These are phyloP conservation scores for Oreocharis arfaki DNA, from an alignment of 2,113 vertebrate genomes.

Conservation along the genomic window DNA sequence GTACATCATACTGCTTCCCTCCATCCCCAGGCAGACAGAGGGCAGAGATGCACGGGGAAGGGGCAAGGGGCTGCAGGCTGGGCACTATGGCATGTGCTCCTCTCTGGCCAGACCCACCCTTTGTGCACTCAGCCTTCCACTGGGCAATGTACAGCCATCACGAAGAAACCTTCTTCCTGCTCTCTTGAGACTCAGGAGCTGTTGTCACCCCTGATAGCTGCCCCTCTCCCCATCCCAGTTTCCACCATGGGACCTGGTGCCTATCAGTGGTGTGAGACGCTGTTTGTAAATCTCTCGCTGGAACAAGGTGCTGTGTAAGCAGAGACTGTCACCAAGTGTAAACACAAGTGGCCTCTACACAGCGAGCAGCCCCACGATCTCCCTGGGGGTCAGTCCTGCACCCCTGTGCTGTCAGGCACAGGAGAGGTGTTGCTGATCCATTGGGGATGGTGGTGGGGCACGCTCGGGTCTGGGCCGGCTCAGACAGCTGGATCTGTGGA, in stretches of 20 bases:
- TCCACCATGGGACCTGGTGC: neutral
- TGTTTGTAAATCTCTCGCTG: neutral
- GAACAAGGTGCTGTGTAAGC: neutral
- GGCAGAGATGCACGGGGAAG: neutral
- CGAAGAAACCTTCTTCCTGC: neutral
- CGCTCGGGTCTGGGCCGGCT: rapidly evolving
- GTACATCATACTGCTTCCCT: rapidly evolving
- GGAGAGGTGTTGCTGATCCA: conserved; percentile 49
- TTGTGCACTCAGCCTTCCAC: neutral
- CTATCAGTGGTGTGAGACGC: neutral
- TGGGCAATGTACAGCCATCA: neutral
- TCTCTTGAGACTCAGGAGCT: neutral
- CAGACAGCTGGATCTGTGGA: neutral
- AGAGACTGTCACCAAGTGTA: neutral
- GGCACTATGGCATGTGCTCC: rapidly evolving
- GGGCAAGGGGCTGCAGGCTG: neutral
- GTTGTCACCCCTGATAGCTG: neutral
- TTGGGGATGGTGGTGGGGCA: neutral
- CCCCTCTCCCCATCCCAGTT: neutral
- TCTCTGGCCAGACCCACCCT: neutral
- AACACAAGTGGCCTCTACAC: neutral
- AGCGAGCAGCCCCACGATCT: neutral
- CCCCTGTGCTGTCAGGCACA: neutral
- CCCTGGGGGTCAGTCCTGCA: neutral
- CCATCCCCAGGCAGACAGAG: neutral